A percentile compares a stretch with the other conserved stretches of the same genome.
These are phyloP conservation scores for Drosophila glabriapex DNA, from an alignment of 2,888 invertebrate genomes.

Conservation along the genomic window DNA sequence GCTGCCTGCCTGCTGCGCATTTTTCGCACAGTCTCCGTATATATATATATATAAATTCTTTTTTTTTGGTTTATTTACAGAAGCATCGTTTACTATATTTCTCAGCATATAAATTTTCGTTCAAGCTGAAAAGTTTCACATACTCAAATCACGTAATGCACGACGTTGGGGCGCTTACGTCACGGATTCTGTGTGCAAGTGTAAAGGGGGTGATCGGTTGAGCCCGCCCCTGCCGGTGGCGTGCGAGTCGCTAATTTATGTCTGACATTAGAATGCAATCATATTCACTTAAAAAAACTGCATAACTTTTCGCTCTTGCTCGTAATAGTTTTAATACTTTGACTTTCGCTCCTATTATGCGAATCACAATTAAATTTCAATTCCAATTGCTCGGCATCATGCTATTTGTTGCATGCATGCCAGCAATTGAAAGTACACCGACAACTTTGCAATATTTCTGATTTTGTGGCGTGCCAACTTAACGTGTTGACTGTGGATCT, in stretches of 20 bases:
- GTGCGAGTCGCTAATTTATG: constrained; percentile 73
- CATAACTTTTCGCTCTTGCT: constrained; percentile 66
- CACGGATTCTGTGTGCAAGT: neutral
- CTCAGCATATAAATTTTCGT: constrained; percentile 74
- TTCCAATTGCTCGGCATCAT: constrained; percentile 26
- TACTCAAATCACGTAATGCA: constrained; percentile 74
- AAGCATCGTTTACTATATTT: constrained; percentile 48
- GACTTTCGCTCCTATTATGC: constrained; percentile 13
- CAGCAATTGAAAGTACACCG: neutral
- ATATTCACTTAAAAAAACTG: constrained; percentile 77
- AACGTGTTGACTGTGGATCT: neutral
- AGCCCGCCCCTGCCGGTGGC: constrained; percentile 16
- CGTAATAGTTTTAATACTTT: constrained; percentile 29
- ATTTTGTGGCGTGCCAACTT: neutral
- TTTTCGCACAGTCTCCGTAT: constrained; percentile 61
- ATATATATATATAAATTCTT: neutral
- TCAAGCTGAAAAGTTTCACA: constrained; percentile 78
- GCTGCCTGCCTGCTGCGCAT: constrained; percentile 24
- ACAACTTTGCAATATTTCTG: neutral
- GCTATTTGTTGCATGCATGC: constrained; percentile 1
- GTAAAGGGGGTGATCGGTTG: neutral
- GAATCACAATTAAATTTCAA: constrained; percentile 32
- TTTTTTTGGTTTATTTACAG: constrained; percentile 7
- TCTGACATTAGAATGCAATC: constrained; percentile 78
- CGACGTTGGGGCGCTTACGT: constrained; percentile 10